phyloP scores from a whole-genome alignment of 2,113 vertebrate genomes.

The Heterochromis multidens region DNA sequence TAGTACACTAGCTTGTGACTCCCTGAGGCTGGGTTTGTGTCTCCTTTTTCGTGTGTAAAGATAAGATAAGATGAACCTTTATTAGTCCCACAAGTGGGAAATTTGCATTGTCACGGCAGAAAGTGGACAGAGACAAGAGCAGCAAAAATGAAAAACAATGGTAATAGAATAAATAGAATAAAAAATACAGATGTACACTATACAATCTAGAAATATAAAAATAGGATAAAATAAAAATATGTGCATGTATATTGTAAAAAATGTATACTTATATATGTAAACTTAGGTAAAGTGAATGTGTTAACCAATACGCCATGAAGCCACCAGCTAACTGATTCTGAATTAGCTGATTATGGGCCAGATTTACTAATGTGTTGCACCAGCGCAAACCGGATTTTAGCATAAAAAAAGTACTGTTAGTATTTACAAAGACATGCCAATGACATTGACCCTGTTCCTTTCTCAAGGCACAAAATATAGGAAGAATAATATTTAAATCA shows the following conservation, averaged over 20 bases:
- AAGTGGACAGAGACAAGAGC: too few species aligned
- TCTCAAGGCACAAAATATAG: neutral
- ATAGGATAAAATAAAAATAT: too few species aligned
- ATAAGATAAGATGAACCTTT: too few species aligned
- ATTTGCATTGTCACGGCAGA: too few species aligned
- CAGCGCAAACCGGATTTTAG: neutral
- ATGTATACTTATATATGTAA: too few species aligned
- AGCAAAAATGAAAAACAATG: too few species aligned
- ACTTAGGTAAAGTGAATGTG: neutral
- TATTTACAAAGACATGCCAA: neutral
- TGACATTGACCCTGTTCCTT: neutral
- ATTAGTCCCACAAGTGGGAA: too few species aligned
- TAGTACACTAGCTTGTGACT: fast-evolving
- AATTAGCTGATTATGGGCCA: neutral
- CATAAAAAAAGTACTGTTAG: neutral
- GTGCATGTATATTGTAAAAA: too few species aligned
- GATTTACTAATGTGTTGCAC: neutral
- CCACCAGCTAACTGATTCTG: neutral
- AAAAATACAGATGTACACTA: too few species aligned
- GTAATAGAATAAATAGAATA: too few species aligned
- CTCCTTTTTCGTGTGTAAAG: neutral
- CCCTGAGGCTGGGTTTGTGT: neutral
- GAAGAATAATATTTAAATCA: too few species aligned
- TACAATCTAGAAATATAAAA: too few species aligned
- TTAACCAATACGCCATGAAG: neutral